Conservation (phyloP, 2,797 vertebrate species). For the Antennarius maculatus region DNA sequence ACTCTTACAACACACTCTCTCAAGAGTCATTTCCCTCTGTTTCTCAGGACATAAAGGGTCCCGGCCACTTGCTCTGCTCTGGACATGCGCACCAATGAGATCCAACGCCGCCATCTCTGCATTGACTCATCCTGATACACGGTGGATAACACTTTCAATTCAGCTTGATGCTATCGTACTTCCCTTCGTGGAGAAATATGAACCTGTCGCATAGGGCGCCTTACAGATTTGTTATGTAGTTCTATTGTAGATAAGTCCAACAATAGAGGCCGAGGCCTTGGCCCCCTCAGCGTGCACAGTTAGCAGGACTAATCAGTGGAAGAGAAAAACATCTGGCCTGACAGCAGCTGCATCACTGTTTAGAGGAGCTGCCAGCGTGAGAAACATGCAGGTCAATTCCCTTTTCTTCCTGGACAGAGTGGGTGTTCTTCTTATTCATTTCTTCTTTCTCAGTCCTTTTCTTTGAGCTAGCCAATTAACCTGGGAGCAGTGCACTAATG, state of each 20-base stretch:
- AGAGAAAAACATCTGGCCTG: slow-evolving; percentile 77
- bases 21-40: slow-evolving; percentile 74
- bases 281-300: slow-evolving; percentile 53
- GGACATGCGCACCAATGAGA: slow-evolving; percentile 20
- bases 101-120: slow-evolving; percentile 46
- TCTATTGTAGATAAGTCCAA: slow-evolving; percentile 70
- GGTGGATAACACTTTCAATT: slow-evolving; percentile 72
- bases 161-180: slow-evolving; percentile 73
- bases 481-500: slow-evolving; percentile 89
- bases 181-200: slow-evolving; percentile 76
- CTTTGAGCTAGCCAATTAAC: slow-evolving; percentile 89
- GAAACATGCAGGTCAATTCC: slow-evolving; percentile 81
- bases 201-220: slow-evolving; percentile 70
- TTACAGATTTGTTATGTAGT: slow-evolving; percentile 77
- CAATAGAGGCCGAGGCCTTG: slow-evolving; percentile 71
- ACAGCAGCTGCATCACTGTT: slow-evolving; percentile 82
- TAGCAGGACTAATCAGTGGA: slow-evolving; percentile 72
- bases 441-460: slow-evolving; percentile 76
- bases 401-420: slow-evolving; percentile 76
- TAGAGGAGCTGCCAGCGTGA: slow-evolving; percentile 77
- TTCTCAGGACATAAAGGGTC: slow-evolving; percentile 59
- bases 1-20: slow-evolving; percentile 68
- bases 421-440: slow-evolving; percentile 79
- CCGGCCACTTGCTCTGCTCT: slow-evolving; percentile 22
- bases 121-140: slow-evolving; percentile 68